A percentile compares a stretch with the other conserved stretches of the same genome.
Conservation (phyloP, 2,797 vertebrate genomes). For the Oreortyx pictus region DNA sequence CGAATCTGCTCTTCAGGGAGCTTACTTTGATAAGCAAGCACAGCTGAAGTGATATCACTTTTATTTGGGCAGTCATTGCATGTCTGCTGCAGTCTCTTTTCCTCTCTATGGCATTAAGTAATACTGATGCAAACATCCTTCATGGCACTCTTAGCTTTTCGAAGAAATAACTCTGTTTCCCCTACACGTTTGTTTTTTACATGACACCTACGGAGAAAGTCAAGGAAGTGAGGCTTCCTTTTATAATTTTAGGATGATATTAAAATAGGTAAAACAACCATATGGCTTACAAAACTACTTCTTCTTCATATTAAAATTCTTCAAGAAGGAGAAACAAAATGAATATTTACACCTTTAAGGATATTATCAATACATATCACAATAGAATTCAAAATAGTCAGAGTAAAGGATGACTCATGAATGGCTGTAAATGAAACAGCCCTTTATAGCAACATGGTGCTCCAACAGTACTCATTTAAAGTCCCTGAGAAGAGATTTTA, state of each 20-base stretch:
- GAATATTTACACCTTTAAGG: conserved; percentile 19
- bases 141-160: neutral
- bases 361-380: neutral
- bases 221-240: neutral
- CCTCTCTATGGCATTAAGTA: neutral
- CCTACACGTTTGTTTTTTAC: neutral
- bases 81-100: neutral
- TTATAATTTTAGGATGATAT: neutral
- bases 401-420: conserved; percentile 8
- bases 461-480: neutral
- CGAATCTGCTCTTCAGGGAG: neutral
- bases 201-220: neutral
- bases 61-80: neutral
- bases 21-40: neutral
- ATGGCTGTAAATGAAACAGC: conserved; percentile 25
- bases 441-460: neutral
- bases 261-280: neutral
- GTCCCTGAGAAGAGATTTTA: neutral
- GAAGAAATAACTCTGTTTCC: neutral
- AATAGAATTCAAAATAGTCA: conserved; percentile 10
- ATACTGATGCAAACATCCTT: neutral
- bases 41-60: neutral
- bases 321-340: neutral
- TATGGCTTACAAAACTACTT: neutral
- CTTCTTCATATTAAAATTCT: neutral